These are phyloP conservation scores for Chromobotia macracanthus DNA, from an alignment of 2,797 vertebrate genomes.

Conservation along the genomic window DNA sequence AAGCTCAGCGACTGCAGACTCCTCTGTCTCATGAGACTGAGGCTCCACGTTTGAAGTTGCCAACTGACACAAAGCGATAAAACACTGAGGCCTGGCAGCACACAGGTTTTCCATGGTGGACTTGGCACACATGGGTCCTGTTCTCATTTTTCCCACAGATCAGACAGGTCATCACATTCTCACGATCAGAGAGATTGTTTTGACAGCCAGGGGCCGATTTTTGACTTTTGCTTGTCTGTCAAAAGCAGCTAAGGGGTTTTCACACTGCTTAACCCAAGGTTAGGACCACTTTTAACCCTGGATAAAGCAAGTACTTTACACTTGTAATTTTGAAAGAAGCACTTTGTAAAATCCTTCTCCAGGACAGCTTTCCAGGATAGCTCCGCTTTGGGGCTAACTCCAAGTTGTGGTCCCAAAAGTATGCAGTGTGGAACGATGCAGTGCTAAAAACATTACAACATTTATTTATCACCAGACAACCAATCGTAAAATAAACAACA, in stretches of 20 bases:
- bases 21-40: conserved; percentile 52
- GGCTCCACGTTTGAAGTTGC: conserved; percentile 45
- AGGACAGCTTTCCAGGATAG: not conserved
- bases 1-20: conserved; percentile 41
- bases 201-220: not conserved
- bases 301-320: not conserved
- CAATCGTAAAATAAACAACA: not conserved
- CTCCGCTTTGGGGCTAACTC: not conserved
- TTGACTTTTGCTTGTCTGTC: no score
- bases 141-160: conserved; percentile 14
- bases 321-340: not conserved
- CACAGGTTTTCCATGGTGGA: conserved; percentile 60
- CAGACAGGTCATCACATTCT: conserved; percentile 21
- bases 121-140: conserved; percentile 36
- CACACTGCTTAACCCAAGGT: no score
- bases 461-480: not conserved
- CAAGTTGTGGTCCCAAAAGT: not conserved
- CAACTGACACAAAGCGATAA: conserved; percentile 57
- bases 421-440: no score
- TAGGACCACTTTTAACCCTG: not conserved
- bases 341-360: not conserved
- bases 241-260: no score
- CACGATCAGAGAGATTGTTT: conserved; percentile 21
- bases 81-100: conserved; percentile 53
- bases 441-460: not conserved